Evolutionary conservation across 2,888 invertebrate genomes (phyloP).

Genomic region (Dynastes tityus): DNA sequence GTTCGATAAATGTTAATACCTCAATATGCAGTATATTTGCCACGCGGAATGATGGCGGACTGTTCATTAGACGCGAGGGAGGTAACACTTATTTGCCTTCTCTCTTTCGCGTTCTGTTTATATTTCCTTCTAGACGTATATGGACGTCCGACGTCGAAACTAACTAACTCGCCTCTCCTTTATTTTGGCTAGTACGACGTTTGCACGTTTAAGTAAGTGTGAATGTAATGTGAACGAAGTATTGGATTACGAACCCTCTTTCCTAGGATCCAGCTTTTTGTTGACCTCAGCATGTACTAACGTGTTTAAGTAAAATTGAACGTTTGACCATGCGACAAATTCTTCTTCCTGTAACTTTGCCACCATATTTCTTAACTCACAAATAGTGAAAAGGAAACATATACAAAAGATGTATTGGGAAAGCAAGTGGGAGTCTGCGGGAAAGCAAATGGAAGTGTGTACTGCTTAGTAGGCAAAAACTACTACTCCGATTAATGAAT

Average conservation of each 20-base stretch:
- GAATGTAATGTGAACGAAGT: constrained; percentile 31
- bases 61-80: constrained; percentile 61
- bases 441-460: too few relatives aligned
- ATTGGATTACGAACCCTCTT: constrained; percentile 48
- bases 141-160: not conserved
- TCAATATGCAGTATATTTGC: constrained; percentile 71
- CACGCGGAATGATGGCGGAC: constrained; percentile 63
- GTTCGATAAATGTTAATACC: constrained; percentile 70
- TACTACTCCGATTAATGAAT: too few relatives aligned
- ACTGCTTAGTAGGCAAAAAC: too few relatives aligned
- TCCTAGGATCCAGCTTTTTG: constrained; percentile 55
- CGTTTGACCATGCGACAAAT: constrained; percentile 52
- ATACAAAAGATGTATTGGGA: too few relatives aligned
- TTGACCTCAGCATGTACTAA: constrained; percentile 56
- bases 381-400: too few relatives aligned
- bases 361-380: too few relatives aligned
- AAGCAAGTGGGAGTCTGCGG: too few relatives aligned
- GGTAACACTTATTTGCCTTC: constrained; percentile 37
- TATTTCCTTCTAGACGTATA: constrained; percentile 12
- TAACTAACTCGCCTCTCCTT: not conserved
- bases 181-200: not conserved
- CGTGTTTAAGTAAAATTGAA: constrained; percentile 55
- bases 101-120: constrained; percentile 24
- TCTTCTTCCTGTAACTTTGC: not conserved
- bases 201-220: not conserved